These are phyloP conservation scores for Heliconius charithonia DNA, from an alignment of 2,888 invertebrate species.

Conservation along the genomic window DNA sequence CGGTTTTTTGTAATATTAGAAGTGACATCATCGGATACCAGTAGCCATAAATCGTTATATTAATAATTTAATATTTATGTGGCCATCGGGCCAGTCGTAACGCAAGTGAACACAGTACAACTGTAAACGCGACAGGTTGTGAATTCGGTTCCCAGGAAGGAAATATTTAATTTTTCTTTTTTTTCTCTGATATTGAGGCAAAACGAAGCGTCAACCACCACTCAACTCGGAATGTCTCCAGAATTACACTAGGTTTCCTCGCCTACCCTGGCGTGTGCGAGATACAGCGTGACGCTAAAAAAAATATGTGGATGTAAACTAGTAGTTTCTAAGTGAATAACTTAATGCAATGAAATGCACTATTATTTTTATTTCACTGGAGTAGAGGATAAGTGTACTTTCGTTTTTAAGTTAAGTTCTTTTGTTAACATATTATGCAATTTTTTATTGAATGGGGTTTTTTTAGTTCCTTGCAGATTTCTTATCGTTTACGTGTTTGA, in stretches of 20 bases:
- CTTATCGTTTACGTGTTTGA: background rate
- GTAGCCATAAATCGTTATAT: background rate
- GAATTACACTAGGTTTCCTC: no score
- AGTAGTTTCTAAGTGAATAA: background rate
- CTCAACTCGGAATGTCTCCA: no score
- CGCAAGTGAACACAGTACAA: no score
- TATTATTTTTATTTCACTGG: background rate
- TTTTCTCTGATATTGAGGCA: no score
- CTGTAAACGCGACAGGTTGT: no score
- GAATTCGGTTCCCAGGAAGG: no score
- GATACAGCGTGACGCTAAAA: no score
- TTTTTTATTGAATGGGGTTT: background rate
- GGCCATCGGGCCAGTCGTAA: background rate
- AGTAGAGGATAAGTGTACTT: background rate
- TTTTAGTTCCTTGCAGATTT: background rate
- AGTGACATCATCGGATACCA: background rate
- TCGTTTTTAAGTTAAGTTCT: background rate
- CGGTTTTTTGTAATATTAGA: background rate
- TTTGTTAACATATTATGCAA: background rate
- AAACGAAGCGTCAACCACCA: no score
- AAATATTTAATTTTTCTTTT: no score
- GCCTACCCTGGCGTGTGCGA: no score
- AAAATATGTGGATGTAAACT: background rate
- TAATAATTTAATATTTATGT: background rate
- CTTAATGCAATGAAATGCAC: background rate